These are phyloP conservation scores for Macrotus californicus DNA, from an alignment of 2,113 vertebrate species.

Conservation along the genomic window DNA sequence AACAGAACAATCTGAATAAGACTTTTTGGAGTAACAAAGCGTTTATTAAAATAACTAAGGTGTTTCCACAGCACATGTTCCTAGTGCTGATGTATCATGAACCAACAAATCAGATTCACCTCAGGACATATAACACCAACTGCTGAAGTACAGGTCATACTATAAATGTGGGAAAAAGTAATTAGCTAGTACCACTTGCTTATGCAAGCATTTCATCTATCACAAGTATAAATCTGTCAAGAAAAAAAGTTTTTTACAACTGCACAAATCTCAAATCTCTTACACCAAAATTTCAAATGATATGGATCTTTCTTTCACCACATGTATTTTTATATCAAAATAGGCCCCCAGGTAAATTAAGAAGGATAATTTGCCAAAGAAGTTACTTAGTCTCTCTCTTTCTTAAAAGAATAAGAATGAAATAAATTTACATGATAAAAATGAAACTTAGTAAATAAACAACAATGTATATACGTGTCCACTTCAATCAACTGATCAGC, in stretches of 20 bases:
- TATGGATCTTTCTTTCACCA: background rate
- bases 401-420: constrained; percentile 5
- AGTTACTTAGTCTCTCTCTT: background rate
- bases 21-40: background rate
- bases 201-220: background rate
- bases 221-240: background rate
- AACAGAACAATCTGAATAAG: background rate
- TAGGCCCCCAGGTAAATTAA: background rate
- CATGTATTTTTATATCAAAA: constrained; percentile 1
- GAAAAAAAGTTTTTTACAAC: background rate
- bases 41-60: background rate
- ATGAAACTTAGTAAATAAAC: constrained; percentile 1
- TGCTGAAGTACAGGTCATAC: background rate
- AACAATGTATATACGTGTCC: background rate
- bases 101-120: background rate
- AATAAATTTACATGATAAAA: constrained; percentile 18
- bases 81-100: background rate
- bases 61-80: background rate
- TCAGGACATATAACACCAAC: background rate
- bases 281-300: background rate
- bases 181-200: background rate
- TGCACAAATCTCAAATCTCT: background rate
- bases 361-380: background rate
- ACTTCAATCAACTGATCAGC: background rate
- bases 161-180: background rate